phyloP scores from a whole-genome alignment of 2,113 vertebrate genomes.

The Balaenoptera acutorostrata region DNA sequence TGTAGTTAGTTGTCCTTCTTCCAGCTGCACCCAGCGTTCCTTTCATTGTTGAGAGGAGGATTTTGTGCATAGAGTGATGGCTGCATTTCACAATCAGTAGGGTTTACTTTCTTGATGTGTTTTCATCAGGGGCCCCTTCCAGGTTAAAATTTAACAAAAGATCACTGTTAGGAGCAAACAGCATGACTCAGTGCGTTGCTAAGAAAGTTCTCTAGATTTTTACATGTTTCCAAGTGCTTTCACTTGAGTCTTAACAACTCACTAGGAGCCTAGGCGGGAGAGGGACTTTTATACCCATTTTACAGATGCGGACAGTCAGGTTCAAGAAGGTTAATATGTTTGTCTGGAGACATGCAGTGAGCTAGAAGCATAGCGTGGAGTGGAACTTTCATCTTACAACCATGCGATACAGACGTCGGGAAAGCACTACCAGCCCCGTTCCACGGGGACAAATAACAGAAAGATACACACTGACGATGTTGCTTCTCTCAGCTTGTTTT shows the following conservation, averaged over 20 bases:
- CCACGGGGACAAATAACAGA: fast-evolving
- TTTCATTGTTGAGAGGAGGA: fast-evolving
- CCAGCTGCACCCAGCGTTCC: not conserved
- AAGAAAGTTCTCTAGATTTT: not conserved
- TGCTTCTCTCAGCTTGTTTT: not conserved
- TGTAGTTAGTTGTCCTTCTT: fast-evolving
- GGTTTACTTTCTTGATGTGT: not conserved
- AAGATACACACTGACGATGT: fast-evolving
- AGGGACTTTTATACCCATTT: not conserved
- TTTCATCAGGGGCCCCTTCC: not conserved
- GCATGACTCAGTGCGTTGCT: fast-evolving
- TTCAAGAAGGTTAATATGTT: not conserved
- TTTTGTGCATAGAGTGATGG: too few species aligned
- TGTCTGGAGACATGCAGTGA: not conserved
- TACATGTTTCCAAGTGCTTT: fast-evolving
- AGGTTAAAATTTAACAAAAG: not conserved
- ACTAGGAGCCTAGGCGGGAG: fast-evolving
- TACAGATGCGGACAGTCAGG: not conserved
- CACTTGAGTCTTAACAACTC: not conserved
- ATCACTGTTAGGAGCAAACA: not conserved
- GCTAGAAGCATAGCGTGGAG: fast-evolving
- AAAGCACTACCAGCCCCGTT: fast-evolving
- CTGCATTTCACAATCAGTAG: fast-evolving
- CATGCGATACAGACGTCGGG: fast-evolving
- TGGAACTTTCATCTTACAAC: not conserved